A percentile compares a stretch with the other conserved stretches of the same genome.
These are phyloP conservation scores for Lipotes vexillifer DNA, from an alignment of 2,113 vertebrate genomes.

Conservation along the genomic window DNA sequence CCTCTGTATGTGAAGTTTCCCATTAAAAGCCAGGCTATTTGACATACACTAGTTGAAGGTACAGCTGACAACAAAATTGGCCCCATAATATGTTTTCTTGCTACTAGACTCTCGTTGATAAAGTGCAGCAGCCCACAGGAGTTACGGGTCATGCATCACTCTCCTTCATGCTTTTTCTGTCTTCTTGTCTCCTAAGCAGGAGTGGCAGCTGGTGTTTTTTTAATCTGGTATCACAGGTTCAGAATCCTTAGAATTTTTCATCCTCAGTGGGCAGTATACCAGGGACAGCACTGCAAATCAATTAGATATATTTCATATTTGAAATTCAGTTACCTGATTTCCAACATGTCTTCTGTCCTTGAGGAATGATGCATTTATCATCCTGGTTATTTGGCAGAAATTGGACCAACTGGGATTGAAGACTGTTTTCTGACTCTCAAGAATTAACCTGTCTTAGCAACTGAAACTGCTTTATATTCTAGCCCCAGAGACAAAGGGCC, in stretches of 20 bases:
- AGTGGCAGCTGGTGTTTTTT: neutral
- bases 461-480: neutral
- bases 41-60: neutral
- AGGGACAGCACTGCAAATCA: slow-evolving; percentile 56
- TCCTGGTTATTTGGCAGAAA: slow-evolving; percentile 45
- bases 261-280: neutral
- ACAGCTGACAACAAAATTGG: neutral
- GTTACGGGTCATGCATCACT: neutral
- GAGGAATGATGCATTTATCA: slow-evolving; percentile 50
- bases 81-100: neutral
- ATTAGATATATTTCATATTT: slow-evolving; percentile 54
- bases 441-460: slow-evolving; percentile 48
- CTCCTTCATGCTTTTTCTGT: neutral
- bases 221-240: neutral
- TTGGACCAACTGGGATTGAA: neutral
- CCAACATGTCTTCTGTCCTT: slow-evolving; percentile 40
- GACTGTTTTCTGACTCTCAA: slow-evolving; percentile 35
- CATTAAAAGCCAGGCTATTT: neutral
- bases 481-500: neutral
- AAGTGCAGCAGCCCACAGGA: neutral
- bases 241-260: slow-evolving; percentile 22
- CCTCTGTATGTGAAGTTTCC: neutral
- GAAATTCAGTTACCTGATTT: slow-evolving; percentile 62
- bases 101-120: neutral
- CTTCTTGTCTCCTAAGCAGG: neutral